Evolutionary conservation across 2,113 vertebrate species (phyloP), one percentile per base, ranked within the genome.

Genomic region (Ailuropoda melanoleuca): DNA sequence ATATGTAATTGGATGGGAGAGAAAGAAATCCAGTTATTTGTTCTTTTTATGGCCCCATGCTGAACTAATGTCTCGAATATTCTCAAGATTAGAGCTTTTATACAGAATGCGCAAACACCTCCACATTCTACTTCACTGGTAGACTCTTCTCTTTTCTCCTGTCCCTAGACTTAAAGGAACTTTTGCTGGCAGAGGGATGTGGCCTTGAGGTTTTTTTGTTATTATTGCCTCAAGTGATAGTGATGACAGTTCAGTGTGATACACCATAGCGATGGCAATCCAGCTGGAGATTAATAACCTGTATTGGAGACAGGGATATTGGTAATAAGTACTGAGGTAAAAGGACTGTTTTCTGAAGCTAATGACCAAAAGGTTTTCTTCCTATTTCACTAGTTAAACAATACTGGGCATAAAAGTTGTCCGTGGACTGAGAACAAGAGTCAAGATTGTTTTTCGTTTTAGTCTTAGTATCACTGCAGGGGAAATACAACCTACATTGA

Each of bases 41-140:
- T 83, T 95, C 70, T 95, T 97, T 95, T 94, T 64, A 56, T 95
- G 86, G 29, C 74, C 24, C 64, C 29, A 66, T 37, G 26, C 29
- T 92, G 90, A 95, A 86, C 34, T 88, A 83, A 94, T 80, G 14
- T 90, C 95, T 97, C 29, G 23, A 0, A 87, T 95, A 87, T 88
- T 95, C 93, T 96, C 68, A 83, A 46, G 29, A 75, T 93, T 34
- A 62, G 53, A 70, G 62, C 56, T 90, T 95, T 92, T 75, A 29
- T 87, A 29, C 8, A 46, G 88, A 92, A 94, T 66, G 37, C 31
- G 31, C 60, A 24, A 58, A 19, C 8, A 87, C 48, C 34, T 92
- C 34, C 80, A 80, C 18, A 53, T 91, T 96, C 19, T 87, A 13
- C 48, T 95, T 88, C 34, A 43, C 70, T 55, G 21, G 66, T 60